Evolutionary conservation across 2,113 vertebrate genomes (phyloP).

Genomic region (Malurus melanocephalus): DNA sequence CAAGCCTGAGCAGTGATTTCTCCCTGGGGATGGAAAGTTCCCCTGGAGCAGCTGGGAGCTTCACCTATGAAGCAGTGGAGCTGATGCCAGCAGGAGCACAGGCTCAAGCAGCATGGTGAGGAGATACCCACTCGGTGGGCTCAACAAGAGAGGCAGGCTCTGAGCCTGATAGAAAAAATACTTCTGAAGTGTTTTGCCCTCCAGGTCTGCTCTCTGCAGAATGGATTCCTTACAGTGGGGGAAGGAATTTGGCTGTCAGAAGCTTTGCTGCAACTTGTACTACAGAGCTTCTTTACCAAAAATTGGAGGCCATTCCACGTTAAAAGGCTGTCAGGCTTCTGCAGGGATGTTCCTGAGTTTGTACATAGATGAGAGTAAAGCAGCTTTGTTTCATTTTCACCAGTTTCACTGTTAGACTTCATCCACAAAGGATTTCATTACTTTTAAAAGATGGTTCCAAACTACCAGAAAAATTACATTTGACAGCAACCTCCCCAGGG

Average conservation of each 20-base stretch:
- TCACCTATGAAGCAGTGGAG: slow-evolving; percentile 83
- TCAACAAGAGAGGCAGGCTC: background rate
- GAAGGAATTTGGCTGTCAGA: background rate
- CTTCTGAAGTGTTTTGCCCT: background rate
- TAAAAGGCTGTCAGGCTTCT: background rate
- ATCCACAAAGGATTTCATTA: background rate
- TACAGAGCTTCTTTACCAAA: background rate
- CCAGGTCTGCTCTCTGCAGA: background rate
- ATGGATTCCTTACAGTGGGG: background rate
- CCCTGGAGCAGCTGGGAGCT: slow-evolving; percentile 76
- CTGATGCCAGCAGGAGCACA: slow-evolving; percentile 77
- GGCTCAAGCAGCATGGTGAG: slow-evolving; percentile 85
- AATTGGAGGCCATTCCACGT: background rate
- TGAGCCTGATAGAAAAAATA: background rate
- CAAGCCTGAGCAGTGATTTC: slow-evolving; percentile 94
- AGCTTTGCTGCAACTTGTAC: background rate
- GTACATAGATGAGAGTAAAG: background rate
- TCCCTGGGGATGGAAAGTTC: slow-evolving; percentile 90
- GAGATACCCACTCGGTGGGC: background rate
- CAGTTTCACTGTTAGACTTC: background rate
- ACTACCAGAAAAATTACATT: background rate
- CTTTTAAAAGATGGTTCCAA: background rate
- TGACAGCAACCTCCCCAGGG: background rate
- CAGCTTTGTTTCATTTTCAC: background rate
- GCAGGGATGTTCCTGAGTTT: background rate